Evolutionary conservation across 2,888 invertebrate species (phyloP).

Genomic region (Harpagoxenus sublaevis): DNA sequence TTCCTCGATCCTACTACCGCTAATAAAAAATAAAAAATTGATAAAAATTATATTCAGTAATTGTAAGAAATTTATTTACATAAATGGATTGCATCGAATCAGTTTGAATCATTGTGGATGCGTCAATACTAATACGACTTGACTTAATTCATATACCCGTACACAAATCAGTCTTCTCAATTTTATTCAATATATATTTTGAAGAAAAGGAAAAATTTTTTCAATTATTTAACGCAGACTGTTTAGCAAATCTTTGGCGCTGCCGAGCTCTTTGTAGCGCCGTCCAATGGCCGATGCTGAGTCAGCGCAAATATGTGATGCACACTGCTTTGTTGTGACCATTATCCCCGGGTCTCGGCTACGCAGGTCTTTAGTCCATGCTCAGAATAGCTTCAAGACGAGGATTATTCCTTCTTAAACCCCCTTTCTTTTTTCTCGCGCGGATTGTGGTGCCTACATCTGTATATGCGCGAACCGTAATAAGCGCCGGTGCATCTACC

Average conservation of each 20-base stretch:
- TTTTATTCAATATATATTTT: neutral
- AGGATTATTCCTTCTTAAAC: conserved; percentile 45
- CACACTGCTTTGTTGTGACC: conserved; percentile 32
- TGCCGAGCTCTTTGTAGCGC: conserved; percentile 32
- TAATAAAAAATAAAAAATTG: neutral
- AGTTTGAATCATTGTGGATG: neutral
- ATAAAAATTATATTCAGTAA: neutral
- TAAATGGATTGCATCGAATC: neutral
- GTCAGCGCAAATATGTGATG: conserved; percentile 46
- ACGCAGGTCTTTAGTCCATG: conserved; percentile 34
- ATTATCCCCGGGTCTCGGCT: conserved; percentile 1
- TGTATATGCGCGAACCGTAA: conserved; percentile 28
- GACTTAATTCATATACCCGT: neutral
- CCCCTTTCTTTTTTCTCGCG: conserved; percentile 24
- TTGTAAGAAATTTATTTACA: neutral
- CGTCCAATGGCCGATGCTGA: conserved; percentile 28
- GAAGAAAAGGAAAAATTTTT: neutral
- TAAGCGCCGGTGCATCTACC: conserved; percentile 56
- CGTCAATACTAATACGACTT: neutral
- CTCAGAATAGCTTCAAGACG: conserved; percentile 22
- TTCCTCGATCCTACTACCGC: neutral
- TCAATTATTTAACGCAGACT: neutral
- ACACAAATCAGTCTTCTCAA: neutral
- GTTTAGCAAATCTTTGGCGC: conserved; percentile 26
- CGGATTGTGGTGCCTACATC: conserved; percentile 39